Evolutionary conservation across 2,113 vertebrate species (phyloP), one percentile per base, ranked within the genome.

Genomic region (Oryzias melastigma): DNA sequence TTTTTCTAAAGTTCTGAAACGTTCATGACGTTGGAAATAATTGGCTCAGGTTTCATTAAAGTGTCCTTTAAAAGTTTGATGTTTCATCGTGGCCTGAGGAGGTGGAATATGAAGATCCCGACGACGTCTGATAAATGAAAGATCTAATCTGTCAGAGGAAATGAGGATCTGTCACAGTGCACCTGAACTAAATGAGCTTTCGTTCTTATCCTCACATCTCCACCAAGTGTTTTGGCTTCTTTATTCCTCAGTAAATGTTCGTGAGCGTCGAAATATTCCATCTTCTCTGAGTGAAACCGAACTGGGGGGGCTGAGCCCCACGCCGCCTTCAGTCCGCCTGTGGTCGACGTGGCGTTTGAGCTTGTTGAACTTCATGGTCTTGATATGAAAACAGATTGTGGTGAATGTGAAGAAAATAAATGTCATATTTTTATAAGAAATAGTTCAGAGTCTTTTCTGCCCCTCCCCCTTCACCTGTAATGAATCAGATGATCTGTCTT

Each of bases 361-460:
- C 91, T 93, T 91, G 94, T 95, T 93, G 90, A 94, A 93, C 91
- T 94, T 95, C 91, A 81, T 82, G 77, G 72, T 85, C 72, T 89
- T 94, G 93, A 92, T 93, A 68, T 76, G 92, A 91, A 77, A 75
- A 91, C 91, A 92, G 93, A 92, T 91, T 95, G 93, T 95, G 89
- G 91, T 93, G 94, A 96, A 97, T 95, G 94, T 96, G 94, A 95
- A 58, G 65, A 71, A 93, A 98, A 98, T 98, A 97, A 94, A 92
- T 58, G 93, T 92, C 75, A 92, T 98, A 96, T 99, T 98, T 98
- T 98, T 96, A 89, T 95, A 96, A 89, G 88, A 93, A 93, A 87
- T 78, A 57, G 83, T 87, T 85, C 89, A 80, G 82, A 81, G 82
- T 46, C 54, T 55, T 49, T 35, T 56, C 14, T 3, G 1, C 15